A percentile compares a stretch with the other conserved stretches of the same genome.
Conservation (phyloP, 2,797 vertebrate genomes). For the Myoxocephalus aenaeus region DNA sequence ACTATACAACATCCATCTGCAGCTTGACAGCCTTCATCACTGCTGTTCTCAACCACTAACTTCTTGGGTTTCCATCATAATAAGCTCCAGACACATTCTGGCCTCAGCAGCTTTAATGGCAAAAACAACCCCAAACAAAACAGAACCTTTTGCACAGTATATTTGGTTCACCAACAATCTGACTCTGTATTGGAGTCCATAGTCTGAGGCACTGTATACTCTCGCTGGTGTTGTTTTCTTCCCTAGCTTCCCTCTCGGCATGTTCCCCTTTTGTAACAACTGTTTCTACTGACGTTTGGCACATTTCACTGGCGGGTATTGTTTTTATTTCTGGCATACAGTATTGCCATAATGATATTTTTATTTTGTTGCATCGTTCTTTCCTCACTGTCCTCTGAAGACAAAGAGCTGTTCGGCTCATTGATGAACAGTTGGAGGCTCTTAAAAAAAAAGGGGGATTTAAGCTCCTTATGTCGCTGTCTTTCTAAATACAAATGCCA, state of each 20-base stretch:
- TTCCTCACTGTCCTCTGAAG: conserved; percentile 23
- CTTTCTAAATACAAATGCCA: conserved; percentile 19
- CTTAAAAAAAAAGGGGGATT: not conserved
- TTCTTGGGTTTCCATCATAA: not conserved
- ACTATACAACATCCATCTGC: not conserved
- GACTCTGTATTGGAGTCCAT: not conserved
- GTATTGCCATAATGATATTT: conserved; percentile 38
- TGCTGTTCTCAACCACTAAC: not conserved
- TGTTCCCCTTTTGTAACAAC: not conserved
- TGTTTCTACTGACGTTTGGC: conserved; percentile 28
- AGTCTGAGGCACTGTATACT: not conserved
- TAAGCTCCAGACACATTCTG: conserved; percentile 2
- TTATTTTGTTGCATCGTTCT: conserved; percentile 38
- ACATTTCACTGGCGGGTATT: not conserved
- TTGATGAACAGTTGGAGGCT: conserved; percentile 26
- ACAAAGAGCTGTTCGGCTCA: conserved; percentile 30
- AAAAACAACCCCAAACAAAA: not conserved
- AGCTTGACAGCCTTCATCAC: not conserved
- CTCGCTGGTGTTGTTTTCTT: conserved; percentile 4
- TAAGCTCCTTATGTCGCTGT: conserved; percentile 26
- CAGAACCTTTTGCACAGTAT: not conserved
- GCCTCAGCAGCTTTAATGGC: not conserved
- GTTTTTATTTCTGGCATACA: conserved; percentile 14
- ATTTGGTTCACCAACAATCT: not conserved
- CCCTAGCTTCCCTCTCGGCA: not conserved